Evolutionary conservation across 2,797 vertebrate species (phyloP), one percentile per base, ranked within the genome.

Genomic region (Lycodopsis pacificus): DNA sequence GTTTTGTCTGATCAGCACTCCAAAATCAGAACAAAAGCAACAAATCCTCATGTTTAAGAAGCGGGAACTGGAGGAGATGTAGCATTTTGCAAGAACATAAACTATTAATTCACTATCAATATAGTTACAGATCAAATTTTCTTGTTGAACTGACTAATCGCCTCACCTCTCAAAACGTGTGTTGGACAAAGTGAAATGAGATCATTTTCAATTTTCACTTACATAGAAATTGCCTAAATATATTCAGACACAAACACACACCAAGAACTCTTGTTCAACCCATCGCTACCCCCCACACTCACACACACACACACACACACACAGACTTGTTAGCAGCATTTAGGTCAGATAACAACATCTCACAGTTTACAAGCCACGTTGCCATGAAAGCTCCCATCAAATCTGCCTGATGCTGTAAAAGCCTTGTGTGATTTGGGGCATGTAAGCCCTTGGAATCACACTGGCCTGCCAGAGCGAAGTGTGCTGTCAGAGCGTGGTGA

Each of bases 341-440:
- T 95, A 95, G 95, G 94, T 95, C 95, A 96, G 87, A 94, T 94
- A 93, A 94, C 93, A 93, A 80, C 78, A 79, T 91, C 85, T 93
- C 91, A 72, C 83, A 71, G 91, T 91, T 92, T 91, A 88, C 88
- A 81, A 92, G 93, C 91, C 84, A 81, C 81, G 89, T 91, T 94
- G 93, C 92, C 92, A 91, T 89, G 91, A 94, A 93, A 94, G 93
- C 94, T 94, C 94, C 89, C 88, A 86, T 95, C 95, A 95, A 93
- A 94, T 94, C 90, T 90, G 93, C 91, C 93, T 93, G 93, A 94
- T 94, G 93, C 91, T 92, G 93, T 95, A 90, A 93, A 91, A 93
- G 91, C 91, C 89, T 87, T 87, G 93, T 91, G 91, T 94, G 93
- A 95, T 95, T 93, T 95, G 93, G 94, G 92, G 95, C 94, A 89